A percentile compares a stretch with the other conserved stretches of the same genome.
Evolutionary conservation across 2,888 invertebrate genomes (phyloP).

Genomic region (Cephus rjabovi): DNA sequence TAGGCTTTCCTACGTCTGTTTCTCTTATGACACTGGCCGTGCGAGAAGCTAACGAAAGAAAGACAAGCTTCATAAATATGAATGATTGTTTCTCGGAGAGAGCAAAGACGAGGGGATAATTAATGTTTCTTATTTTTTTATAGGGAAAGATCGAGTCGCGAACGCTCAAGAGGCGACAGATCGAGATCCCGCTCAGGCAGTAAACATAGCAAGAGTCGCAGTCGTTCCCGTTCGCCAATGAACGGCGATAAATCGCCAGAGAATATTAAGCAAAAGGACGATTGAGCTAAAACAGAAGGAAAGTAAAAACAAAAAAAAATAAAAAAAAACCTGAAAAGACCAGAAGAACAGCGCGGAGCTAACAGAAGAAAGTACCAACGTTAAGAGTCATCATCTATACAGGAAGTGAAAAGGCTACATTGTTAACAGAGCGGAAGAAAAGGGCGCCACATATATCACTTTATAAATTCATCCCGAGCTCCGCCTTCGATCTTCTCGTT

Average conservation of each 20-base stretch:
- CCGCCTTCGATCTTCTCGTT: neutral
- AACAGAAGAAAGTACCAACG: constrained; percentile 21
- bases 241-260: constrained; percentile 64
- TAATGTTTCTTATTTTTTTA: constrained; percentile 12
- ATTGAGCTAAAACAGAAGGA: constrained; percentile 41
- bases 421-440: neutral
- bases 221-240: constrained; percentile 63
- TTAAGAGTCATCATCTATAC: neutral
- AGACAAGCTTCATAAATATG: constrained; percentile 7
- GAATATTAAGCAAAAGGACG: constrained; percentile 55
- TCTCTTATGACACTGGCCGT: constrained; percentile 6
- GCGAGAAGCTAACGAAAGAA: constrained; percentile 9
- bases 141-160: constrained; percentile 64
- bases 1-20: neutral
- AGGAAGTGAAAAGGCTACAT: neutral
- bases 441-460: neutral
- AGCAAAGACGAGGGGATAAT: constrained; percentile 13
- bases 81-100: constrained; percentile 13
- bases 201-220: constrained; percentile 65
- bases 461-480: neutral
- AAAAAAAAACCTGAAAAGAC: constrained; percentile 14
- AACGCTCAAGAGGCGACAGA: constrained; percentile 61
- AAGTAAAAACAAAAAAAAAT: constrained; percentile 8
- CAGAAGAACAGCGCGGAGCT: constrained; percentile 17
- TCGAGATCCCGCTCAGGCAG: constrained; percentile 63